phyloP scores from a whole-genome alignment of 2,113 vertebrate species.

The Aythya baeri region DNA sequence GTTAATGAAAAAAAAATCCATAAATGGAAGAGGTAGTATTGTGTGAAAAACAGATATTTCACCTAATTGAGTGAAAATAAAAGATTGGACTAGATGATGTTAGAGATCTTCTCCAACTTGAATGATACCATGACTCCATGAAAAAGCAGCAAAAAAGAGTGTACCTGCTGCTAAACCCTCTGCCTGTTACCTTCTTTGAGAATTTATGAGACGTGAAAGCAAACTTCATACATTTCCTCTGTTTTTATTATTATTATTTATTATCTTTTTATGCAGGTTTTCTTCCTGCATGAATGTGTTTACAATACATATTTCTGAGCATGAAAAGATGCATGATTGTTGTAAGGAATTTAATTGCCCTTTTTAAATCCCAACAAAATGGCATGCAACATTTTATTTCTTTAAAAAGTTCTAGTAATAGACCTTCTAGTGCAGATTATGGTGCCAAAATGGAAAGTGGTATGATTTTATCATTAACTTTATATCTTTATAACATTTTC shows the following conservation, averaged over 20 bases:
- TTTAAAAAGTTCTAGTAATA: neutral
- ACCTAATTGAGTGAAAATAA: too few species aligned
- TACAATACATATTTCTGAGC: conserved; percentile 16
- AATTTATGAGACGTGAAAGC: neutral
- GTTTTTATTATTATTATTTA: neutral
- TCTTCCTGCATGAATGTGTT: neutral
- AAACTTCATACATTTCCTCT: neutral
- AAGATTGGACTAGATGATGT: too few species aligned
- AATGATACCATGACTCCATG: too few species aligned
- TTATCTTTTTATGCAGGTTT: neutral
- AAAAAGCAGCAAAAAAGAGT: neutral
- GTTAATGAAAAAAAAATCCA: neutral
- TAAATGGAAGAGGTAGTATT: neutral
- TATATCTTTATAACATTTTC: neutral
- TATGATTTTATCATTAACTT: neutral
- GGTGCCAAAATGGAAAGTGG: neutral
- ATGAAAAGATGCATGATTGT: neutral
- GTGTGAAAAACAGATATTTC: neutral
- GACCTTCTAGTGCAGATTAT: neutral
- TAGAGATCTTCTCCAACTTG: too few species aligned
- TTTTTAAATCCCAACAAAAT: conserved; percentile 22
- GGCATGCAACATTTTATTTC: neutral
- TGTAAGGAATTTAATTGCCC: neutral
- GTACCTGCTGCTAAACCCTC: neutral
- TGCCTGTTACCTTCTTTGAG: neutral